Base-by-base conservation (phyloP, 1,140 invertebrate genomes). In the Augochlora pura region DNA sequence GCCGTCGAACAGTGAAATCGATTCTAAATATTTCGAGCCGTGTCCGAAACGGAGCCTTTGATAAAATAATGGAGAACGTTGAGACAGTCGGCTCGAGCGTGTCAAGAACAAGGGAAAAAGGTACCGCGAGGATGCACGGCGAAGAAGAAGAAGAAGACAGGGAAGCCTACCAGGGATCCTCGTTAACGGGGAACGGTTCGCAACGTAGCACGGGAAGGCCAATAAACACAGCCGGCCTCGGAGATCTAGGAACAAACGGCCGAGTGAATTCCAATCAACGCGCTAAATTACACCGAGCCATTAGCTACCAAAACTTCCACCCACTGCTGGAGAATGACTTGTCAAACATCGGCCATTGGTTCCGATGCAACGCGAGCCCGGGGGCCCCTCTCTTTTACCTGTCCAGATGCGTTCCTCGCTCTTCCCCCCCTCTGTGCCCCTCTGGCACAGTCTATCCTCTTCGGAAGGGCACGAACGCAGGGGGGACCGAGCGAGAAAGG, bases 321-420 rank as follows among this genome's bases (percentile, higher is more conserved):
- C 81, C 81, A 80, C 77, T 23, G 77, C 39, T 52, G 46, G 16
- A n/a, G 77, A 54, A 83, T 83, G 81, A 83, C 81, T 63, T 63
- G 79, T 76, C 81, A 63, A 80, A 71, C 76, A 80, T 82, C 69
- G 67, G 68, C 54, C 76, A 79, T 82, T 60, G 76, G 80, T 82
- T 73, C 62, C 76, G 63, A 66, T 65, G 64, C 54, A 67, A 72
- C 60, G 38, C 42, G 67, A 69, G 46, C 46, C 68, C 49, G 23
- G 54, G 57, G 77, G 52, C 59, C 54, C n/a, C n/a, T n/a, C 62
- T 59, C 64, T 76, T 79, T 81, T 84, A 81, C 77, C 80, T 80
- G 71, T 80, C 88, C 88, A 88, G 88, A 67, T 89, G 78, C 60
- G 52, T 83, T 68, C 65, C 63, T 62, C 64, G 39, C 57, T 72